Percentiles rank a stretch among this genome's conserved stretches.
Evolutionary conservation across 2,888 invertebrate genomes (phyloP).

Genomic region (Cynaeus angustus): DNA sequence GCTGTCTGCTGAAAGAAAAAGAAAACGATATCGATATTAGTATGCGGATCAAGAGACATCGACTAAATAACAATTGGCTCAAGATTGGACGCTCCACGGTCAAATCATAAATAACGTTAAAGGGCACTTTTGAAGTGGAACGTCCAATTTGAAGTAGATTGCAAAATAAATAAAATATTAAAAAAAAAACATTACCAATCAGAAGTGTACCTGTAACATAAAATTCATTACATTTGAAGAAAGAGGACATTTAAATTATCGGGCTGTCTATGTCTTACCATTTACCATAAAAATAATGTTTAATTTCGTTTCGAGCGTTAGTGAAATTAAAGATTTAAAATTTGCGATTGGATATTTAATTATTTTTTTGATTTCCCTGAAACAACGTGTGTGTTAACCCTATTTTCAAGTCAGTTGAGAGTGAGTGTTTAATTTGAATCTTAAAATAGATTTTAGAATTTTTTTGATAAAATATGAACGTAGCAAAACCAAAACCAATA

Average conservation of each 20-base stretch:
- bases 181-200: conserved; percentile 50
- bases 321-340: too few species aligned
- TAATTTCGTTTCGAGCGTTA: too few species aligned
- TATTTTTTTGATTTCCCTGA: too few species aligned
- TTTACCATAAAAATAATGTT: background rate
- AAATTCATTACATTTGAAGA: conserved; percentile 44
- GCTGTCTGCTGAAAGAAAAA: conserved; percentile 84
- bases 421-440: too few species aligned
- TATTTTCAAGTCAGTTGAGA: too few species aligned
- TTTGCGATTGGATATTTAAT: too few species aligned
- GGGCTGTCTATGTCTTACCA: background rate
- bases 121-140: background rate
- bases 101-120: background rate
- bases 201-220: conserved; percentile 57
- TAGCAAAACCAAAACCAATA: too few species aligned
- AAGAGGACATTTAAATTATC: background rate
- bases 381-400: too few species aligned
- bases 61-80: background rate
- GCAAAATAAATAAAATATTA: conserved; percentile 1
- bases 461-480: too few species aligned
- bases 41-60: conserved; percentile 27
- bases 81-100: conserved; percentile 18
- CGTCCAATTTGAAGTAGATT: background rate
- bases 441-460: too few species aligned
- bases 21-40: conserved; percentile 52